Evolutionary conservation across 1,140 invertebrate genomes (phyloP).

Genomic region (Mylabris phalerata): DNA sequence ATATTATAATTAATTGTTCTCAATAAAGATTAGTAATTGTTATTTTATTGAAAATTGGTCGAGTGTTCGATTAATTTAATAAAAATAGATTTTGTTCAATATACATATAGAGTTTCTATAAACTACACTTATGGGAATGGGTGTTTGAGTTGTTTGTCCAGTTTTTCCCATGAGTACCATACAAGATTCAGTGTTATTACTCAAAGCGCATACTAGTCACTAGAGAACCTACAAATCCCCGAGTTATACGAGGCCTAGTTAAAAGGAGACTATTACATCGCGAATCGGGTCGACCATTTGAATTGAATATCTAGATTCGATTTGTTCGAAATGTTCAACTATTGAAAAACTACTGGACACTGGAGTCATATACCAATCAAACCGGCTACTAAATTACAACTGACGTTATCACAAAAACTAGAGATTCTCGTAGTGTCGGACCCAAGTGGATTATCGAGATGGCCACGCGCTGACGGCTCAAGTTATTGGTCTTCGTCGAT

Average conservation of each 20-base stretch:
- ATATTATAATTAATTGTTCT: neutral
- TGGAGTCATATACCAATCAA: constrained; percentile 35
- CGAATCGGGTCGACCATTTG: constrained; percentile 7
- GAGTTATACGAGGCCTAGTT: constrained; percentile 15
- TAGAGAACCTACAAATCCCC: constrained; percentile 14
- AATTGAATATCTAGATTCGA: constrained; percentile 15
- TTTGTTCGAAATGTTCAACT: constrained; percentile 25
- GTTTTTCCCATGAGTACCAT: constrained; percentile 6
- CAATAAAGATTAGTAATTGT: neutral
- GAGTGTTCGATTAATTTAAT: neutral
- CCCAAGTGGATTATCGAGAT: constrained; percentile 35
- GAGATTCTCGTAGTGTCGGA: constrained; percentile 30
- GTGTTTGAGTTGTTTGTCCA: constrained; percentile 18
- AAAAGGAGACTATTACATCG: constrained; percentile 16
- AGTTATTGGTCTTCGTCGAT: constrained; percentile 33
- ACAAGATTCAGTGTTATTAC: constrained; percentile 20
- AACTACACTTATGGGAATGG: constrained; percentile 16
- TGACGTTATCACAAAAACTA: constrained; percentile 34
- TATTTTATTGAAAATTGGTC: neutral
- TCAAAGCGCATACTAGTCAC: constrained; percentile 14
- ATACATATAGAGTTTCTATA: constrained; percentile 5
- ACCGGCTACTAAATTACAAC: constrained; percentile 34
- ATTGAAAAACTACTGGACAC: constrained; percentile 31
- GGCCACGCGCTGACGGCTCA: constrained; percentile 27
- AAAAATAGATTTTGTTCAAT: neutral